These are phyloP conservation scores for Tautogolabrus adspersus DNA, from an alignment of 2,113 vertebrate genomes.

Conservation along the genomic window DNA sequence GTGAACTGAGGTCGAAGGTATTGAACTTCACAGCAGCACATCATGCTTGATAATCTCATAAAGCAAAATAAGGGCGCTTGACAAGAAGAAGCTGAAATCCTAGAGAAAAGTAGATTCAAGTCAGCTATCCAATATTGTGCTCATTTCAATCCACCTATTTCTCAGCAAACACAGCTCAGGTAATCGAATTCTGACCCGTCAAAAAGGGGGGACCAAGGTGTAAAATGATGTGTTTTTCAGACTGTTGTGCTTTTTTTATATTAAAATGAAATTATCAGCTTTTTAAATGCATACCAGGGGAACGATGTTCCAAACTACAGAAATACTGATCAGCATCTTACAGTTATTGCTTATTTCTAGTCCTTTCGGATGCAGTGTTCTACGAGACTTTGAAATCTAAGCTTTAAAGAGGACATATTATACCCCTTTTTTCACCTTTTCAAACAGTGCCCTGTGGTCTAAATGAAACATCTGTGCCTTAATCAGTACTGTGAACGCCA, in stretches of 20 bases:
- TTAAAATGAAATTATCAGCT: slow-evolving; percentile 51
- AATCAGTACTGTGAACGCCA: no score
- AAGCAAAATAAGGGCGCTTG: neutral
- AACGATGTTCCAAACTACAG: slow-evolving; percentile 42
- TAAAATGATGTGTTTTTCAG: slow-evolving; percentile 28
- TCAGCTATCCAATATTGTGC: neutral
- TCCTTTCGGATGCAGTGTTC: no score
- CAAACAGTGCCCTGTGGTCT: no score
- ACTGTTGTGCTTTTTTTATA: slow-evolving; percentile 38
- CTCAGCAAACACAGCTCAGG: slow-evolving; percentile 10
- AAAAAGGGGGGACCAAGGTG: slow-evolving; percentile 35
- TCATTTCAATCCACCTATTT: slow-evolving; percentile 29
- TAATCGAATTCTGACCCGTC: slow-evolving; percentile 45
- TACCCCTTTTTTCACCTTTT: no score
- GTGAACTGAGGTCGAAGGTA: neutral
- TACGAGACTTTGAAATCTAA: no score
- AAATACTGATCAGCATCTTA: no score
- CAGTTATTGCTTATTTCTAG: no score
- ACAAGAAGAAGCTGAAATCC: neutral
- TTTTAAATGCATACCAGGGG: slow-evolving; percentile 5
- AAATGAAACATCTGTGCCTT: no score
- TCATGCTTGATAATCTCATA: neutral
- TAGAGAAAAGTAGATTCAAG: neutral
- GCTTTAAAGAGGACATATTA: no score
- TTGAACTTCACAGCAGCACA: neutral